A percentile compares a stretch with the other conserved stretches of the same genome.
Evolutionary conservation across 1,140 invertebrate genomes (phyloP).

Genomic region (Druon quercuslanigerum): DNA sequence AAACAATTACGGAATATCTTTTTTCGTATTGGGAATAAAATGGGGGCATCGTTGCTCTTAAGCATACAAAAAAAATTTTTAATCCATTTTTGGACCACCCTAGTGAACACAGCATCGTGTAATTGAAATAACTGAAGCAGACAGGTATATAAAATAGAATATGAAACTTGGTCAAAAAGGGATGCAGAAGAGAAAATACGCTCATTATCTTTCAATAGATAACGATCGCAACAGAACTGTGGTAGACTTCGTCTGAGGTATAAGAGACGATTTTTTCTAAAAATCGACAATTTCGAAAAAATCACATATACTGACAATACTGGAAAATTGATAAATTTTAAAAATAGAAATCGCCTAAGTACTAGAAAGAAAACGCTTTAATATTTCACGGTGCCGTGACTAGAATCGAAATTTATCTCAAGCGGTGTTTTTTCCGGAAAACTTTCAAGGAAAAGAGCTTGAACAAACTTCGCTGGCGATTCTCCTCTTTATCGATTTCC

Average conservation of each 20-base stretch:
- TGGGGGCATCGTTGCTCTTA: too few species aligned
- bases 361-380: conserved; percentile 14
- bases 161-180: background rate
- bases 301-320: background rate
- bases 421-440: conserved; percentile 29
- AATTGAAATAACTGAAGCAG: background rate
- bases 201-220: conserved; percentile 4
- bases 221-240: background rate
- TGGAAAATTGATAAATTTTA: conserved; percentile 1
- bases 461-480: conserved; percentile 28
- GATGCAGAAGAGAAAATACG: background rate
- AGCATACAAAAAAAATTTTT: too few species aligned
- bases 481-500: conserved; percentile 26
- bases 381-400: conserved; percentile 22
- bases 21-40: too few species aligned
- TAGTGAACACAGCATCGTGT: background rate
- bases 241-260: background rate
- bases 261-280: background rate
- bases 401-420: conserved; percentile 22
- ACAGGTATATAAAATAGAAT: background rate
- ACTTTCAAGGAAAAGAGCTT: conserved; percentile 26
- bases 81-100: too few species aligned
- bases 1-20: too few species aligned
- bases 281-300: background rate
- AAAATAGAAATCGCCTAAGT: conserved; percentile 1